Percentiles rank a stretch among this genome's conserved stretches.
These are phyloP conservation scores for Melangyna quadrimaculata DNA, from an alignment of 2,888 invertebrate genomes.

Conservation along the genomic window DNA sequence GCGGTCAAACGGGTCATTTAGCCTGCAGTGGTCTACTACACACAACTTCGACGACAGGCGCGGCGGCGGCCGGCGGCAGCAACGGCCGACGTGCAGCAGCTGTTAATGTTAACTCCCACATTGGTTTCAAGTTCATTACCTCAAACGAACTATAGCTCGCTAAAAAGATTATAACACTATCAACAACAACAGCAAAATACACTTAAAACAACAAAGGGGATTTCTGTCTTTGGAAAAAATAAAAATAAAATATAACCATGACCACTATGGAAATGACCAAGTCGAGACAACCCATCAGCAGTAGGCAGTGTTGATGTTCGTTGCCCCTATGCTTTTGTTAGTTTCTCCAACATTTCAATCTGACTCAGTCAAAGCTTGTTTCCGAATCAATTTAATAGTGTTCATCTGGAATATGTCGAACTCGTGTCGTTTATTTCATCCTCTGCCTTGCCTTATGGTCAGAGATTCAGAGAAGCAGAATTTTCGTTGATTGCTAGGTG, in stretches of 20 bases:
- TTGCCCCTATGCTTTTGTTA: not conserved
- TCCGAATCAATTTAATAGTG: constrained; percentile 56
- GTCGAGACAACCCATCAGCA: constrained; percentile 13
- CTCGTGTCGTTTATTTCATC: constrained; percentile 1
- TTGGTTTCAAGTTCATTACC: constrained; percentile 67
- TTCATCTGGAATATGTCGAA: constrained; percentile 27
- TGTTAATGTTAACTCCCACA: constrained; percentile 39
- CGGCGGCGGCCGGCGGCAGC: too few relatives aligned
- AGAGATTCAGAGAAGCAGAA: constrained; percentile 18
- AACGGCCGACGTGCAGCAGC: not conserved
- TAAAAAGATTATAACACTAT: constrained; percentile 1
- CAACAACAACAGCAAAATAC: constrained; percentile 3
- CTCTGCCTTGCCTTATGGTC: not conserved
- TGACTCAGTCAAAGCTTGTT: constrained; percentile 12
- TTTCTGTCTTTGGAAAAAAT: not conserved
- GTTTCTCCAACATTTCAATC: not conserved
- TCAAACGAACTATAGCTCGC: constrained; percentile 40
- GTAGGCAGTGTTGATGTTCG: not conserved
- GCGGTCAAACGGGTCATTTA: constrained; percentile 51
- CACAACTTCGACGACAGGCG: too few relatives aligned
- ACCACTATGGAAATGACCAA: constrained; percentile 61
- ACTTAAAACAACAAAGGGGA: not conserved
- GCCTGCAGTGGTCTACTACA: constrained; percentile 37
- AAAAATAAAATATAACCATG: constrained; percentile 44
- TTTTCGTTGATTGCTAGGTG: constrained; percentile 32